Evolutionary conservation across 1,140 invertebrate genomes (phyloP), one percentile per base, ranked within the genome.

Genomic region (Globodera rostochiensis): DNA sequence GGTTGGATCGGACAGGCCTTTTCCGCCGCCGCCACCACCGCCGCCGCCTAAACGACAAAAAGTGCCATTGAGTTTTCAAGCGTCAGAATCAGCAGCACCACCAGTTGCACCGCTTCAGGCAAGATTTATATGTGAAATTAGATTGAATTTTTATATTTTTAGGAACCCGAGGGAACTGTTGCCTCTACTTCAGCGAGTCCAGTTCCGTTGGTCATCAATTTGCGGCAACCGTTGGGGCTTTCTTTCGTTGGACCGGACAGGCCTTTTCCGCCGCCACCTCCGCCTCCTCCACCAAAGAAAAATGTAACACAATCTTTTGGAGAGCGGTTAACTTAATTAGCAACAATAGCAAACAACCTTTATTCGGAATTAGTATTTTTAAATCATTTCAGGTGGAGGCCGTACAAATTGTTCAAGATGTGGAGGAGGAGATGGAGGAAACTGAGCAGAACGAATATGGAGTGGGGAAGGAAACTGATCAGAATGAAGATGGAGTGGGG

Each of bases 181-280:
- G 4, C 9, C 25, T 13, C 11, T 49, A 53, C 50, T 7, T 46
- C 36, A 19, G 25, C 47, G 50, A 53, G 25, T 46, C 11, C 46
- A 47, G 5, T 49, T 82, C 69, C 69, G n/a, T 46, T 75, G 45
- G 36, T 81, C 46, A 6, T 46, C 69, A 73, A 50, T 57, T 50
- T 25, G 21, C 9, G 47, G 47, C n/a, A 36, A 19, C 36, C 79
- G n/a, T 46, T 80, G 21, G 74, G 71, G 7, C 79, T 75, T 36
- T 79, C 73, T 45, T 79, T 46, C 36, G 53, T 73, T 50, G 71
- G 71, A n/a, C 79, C 73, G 25, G 53, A 80, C 66, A 80, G 36
- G 53, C 66, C 60, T 47, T 46, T 81, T n/a, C 80, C 80, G 15
- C 73, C 80, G 1, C 73, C 80, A 11, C 73, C 74, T 1, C 57